Conservation (phyloP, 2,113 vertebrate genomes). For the Platysternon megacephalum region DNA sequence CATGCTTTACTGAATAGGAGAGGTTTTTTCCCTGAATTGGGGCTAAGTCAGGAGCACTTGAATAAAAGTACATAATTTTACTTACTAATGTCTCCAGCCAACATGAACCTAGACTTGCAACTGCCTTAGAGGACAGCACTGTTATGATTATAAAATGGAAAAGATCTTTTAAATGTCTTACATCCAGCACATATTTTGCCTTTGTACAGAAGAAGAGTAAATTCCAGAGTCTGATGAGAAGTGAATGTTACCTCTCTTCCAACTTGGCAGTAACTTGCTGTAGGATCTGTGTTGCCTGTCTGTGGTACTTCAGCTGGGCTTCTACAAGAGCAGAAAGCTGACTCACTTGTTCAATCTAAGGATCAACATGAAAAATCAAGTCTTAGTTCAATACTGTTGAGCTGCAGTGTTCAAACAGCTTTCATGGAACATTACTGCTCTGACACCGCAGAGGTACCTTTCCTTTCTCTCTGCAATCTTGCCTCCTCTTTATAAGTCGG, state of each 20-base stretch:
- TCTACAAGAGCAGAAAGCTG: slow-evolving; percentile 95
- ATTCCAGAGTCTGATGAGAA: not conserved
- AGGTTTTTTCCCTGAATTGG: not conserved
- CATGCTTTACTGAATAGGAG: not conserved
- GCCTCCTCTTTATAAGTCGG: not conserved
- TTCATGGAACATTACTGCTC: not conserved
- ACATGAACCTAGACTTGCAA: not conserved
- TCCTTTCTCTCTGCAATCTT: not conserved
- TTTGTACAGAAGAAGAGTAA: not conserved
- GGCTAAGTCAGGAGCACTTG: not conserved
- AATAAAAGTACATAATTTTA: not conserved
- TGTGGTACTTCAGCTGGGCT: slow-evolving; percentile 97
- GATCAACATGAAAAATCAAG: not conserved
- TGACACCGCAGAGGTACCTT: not conserved
- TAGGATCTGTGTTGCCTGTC: slow-evolving; percentile 92
- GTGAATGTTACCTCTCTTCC: slow-evolving; percentile 86
- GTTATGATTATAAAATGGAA: not conserved
- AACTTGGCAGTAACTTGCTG: slow-evolving; percentile 92
- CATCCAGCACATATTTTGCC: not conserved
- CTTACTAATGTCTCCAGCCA: not conserved
- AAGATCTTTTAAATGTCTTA: not conserved
- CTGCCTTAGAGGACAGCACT: not conserved
- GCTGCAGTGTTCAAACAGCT: not conserved
- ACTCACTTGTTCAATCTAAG: slow-evolving; percentile 97
- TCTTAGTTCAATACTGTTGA: not conserved